Evolutionary conservation across 2,888 invertebrate species (phyloP).

Genomic region (Thera britannica): DNA sequence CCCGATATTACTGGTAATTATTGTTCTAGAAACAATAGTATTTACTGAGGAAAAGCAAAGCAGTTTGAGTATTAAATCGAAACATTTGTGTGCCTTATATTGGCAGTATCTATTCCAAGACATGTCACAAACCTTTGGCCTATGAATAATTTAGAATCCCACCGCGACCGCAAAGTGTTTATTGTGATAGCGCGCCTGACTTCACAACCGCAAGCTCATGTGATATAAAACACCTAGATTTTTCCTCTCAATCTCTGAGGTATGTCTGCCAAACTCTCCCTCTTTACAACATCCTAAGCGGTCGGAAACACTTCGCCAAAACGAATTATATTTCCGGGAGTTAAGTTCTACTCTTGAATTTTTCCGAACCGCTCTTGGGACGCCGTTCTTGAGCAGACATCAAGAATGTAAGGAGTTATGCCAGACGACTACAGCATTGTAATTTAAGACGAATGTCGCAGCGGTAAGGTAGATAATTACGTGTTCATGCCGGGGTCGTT

Average conservation of each 20-base stretch:
- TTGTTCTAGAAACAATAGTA: neutral
- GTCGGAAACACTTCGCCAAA: slow-evolving; percentile 50
- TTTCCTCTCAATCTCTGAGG: slow-evolving; percentile 75
- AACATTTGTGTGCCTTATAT: slow-evolving; percentile 45
- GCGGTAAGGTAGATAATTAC: slow-evolving; percentile 68
- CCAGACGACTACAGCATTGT: slow-evolving; percentile 53
- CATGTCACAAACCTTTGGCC: slow-evolving; percentile 65
- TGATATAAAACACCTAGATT: slow-evolving; percentile 82
- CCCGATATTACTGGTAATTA: no score
- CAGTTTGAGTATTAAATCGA: slow-evolving; percentile 22
- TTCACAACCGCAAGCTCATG: slow-evolving; percentile 73
- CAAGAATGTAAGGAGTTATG: slow-evolving; percentile 62
- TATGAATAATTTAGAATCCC: slow-evolving; percentile 75
- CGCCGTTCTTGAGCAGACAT: slow-evolving; percentile 51
- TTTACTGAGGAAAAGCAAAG: slow-evolving; percentile 7
- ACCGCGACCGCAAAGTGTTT: slow-evolving; percentile 74
- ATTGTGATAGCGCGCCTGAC: slow-evolving; percentile 75
- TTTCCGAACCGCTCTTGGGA: slow-evolving; percentile 56
- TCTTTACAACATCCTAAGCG: slow-evolving; percentile 58
- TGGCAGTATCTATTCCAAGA: slow-evolving; percentile 63
- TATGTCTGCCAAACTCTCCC: slow-evolving; percentile 53
- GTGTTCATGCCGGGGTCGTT: slow-evolving; percentile 51
- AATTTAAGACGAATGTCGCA: slow-evolving; percentile 59
- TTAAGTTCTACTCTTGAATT: slow-evolving; percentile 58
- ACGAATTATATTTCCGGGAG: slow-evolving; percentile 62